Evolutionary conservation across 2,888 invertebrate genomes (phyloP), one percentile per base, ranked within the genome.

Genomic region (Coecobrya sp.): DNA sequence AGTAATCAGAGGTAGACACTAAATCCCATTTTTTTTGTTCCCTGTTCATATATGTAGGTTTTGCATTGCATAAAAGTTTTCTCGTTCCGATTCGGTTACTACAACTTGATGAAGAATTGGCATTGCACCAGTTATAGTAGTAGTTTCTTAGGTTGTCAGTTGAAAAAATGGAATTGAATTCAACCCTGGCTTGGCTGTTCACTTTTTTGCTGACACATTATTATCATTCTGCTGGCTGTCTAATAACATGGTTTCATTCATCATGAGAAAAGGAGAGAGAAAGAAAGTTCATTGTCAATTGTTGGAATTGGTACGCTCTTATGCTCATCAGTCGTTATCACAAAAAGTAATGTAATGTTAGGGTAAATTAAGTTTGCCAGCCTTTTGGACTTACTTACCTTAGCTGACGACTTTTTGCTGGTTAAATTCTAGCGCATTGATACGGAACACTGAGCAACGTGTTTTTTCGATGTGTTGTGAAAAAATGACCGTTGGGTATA

Each of bases 371-470:
- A 52, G 52, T 59, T 82, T 85, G 84, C 65, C 45, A 85, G 19
- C n/a, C 19, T n/a, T n/a, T n/a, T 36, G 36, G 36, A 1, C 8
- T 2, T 70, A 36, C n/a, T 1, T 36, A 0, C n/a, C 36, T 65
- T 27, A 25, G 0, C 11, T 65, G 3, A 10, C 25, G 0, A 7
- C 5, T 36, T 73, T 36, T 36, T 36, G 11, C 1, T 68, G 30
- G 36, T 42, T 8, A 10, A 19, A 36, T 36, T 1, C 1, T 45
- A 52, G 25, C 8, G 84, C 19, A 85, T 59, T 81, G 68, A 36
- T 68, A 89, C 42, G 89, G 89, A 89, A 89, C 81, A 70, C 81
- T 89, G 82, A 82, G 89, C 89, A 89, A 89, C 79, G 88, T 88
- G 88, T 76, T 55, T 73, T 55, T 76, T 79, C n/a, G 30, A 30